These are phyloP conservation scores for Falco peregrinus DNA, from an alignment of 2,797 vertebrate species.

Conservation along the genomic window DNA sequence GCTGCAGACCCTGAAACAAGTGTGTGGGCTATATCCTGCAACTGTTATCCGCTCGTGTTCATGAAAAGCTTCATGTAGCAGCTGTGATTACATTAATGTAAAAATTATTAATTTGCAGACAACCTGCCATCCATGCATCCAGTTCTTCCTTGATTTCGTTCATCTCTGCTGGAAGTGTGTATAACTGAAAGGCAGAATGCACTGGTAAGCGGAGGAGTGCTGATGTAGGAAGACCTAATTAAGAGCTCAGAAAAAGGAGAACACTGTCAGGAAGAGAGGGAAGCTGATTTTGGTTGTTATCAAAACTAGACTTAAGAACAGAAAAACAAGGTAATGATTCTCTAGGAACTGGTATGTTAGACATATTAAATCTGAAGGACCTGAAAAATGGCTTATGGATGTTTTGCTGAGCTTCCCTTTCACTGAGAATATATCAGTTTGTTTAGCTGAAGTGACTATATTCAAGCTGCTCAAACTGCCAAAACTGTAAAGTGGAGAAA, in stretches of 20 bases:
- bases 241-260: background rate
- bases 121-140: background rate
- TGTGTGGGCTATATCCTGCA: background rate
- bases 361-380: background rate
- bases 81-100: background rate
- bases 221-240: background rate
- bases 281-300: background rate
- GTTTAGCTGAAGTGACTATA: background rate
- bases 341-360: background rate
- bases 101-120: background rate
- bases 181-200: background rate
- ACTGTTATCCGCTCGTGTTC: background rate
- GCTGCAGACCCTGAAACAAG: background rate
- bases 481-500: background rate
- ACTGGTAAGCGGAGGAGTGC: background rate
- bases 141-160: background rate
- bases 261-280: background rate
- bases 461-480: background rate
- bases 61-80: background rate
- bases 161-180: background rate
- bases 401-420: background rate
- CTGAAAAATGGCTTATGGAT: background rate
- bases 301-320: background rate
- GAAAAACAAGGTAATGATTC: background rate
- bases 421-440: background rate